These are phyloP conservation scores for Magallana ariakensis DNA, from an alignment of 1,140 invertebrate species.

Conservation along the genomic window DNA sequence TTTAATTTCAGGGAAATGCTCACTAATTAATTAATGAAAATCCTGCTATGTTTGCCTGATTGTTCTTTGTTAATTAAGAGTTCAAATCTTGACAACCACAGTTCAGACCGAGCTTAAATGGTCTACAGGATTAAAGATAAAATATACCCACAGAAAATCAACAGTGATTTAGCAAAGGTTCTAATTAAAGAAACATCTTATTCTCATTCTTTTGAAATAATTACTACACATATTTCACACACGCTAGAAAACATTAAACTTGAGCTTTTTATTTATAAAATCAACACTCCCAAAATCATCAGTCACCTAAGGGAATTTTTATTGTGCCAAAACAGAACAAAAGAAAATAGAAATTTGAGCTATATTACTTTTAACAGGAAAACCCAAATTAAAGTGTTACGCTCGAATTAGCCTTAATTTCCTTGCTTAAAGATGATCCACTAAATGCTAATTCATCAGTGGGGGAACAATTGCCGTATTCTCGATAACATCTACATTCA, in stretches of 20 bases:
- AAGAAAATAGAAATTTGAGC: slow-evolving; percentile 45
- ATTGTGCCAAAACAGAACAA: slow-evolving; percentile 45
- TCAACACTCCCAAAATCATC: slow-evolving; percentile 46
- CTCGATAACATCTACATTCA: slow-evolving; percentile 32
- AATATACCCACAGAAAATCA: not conserved
- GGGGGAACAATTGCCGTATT: slow-evolving; percentile 14
- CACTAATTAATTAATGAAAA: slow-evolving; percentile 21
- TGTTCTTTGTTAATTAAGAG: not conserved
- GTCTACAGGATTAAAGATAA: not conserved
- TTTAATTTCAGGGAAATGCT: not conserved
- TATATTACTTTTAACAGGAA: slow-evolving; percentile 52
- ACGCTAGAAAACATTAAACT: slow-evolving; percentile 3
- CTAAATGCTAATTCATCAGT: slow-evolving; percentile 34
- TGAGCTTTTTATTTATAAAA: not conserved
- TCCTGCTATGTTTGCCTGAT: not conserved
- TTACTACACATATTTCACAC: not conserved
- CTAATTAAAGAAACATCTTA: too few relatives aligned
- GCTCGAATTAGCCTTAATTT: slow-evolving; percentile 49
- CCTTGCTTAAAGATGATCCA: slow-evolving; percentile 40
- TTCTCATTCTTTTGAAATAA: too few relatives aligned
- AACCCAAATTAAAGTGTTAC: slow-evolving; percentile 54
- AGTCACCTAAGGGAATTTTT: slow-evolving; percentile 44
- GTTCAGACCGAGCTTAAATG: not conserved
- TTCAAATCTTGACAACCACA: not conserved
- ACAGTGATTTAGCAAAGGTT: not conserved